Conservation (phyloP, 1,140 invertebrate species). For the Drosophila baimaii region DNA sequence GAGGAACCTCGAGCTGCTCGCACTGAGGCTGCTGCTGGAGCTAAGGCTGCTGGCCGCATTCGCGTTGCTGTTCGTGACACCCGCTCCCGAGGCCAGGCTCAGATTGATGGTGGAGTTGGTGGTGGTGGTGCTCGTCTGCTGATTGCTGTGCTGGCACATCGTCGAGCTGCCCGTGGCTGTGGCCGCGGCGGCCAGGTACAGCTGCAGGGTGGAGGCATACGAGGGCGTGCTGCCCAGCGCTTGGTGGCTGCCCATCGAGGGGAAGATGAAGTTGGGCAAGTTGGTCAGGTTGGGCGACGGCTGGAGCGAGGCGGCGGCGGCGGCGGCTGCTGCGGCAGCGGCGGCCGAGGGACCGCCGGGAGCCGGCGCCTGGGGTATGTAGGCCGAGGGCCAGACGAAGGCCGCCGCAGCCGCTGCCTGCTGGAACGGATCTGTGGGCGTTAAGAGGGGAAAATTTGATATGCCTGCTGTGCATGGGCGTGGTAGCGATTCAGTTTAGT, state of each 20-base stretch:
- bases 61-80: constrained; percentile 50
- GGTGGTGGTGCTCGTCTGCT: constrained; percentile 70
- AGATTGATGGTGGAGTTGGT: constrained; percentile 76
- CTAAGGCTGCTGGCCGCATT: constrained; percentile 49
- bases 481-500: constrained; percentile 47
- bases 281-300: constrained; percentile 85
- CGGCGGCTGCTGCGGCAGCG: constrained; percentile 85
- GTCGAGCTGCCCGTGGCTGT: constrained; percentile 75
- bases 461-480: constrained; percentile 72
- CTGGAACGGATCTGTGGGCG: constrained; percentile 88
- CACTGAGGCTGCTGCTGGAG: constrained; percentile 55
- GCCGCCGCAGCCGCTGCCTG: constrained; percentile 88
- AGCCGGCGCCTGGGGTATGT: constrained; percentile 84
- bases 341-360: constrained; percentile 86
- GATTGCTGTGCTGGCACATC: constrained; percentile 75
- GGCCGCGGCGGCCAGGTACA: constrained; percentile 85
- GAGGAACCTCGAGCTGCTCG: constrained; percentile 66
- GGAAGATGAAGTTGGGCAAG: constrained; percentile 78
- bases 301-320: constrained; percentile 86
- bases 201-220: constrained; percentile 85
- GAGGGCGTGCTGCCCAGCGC: constrained; percentile 84
- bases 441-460: constrained; percentile 84
- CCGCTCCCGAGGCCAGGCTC: constrained; percentile 61
- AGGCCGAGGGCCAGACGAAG: constrained; percentile 80
- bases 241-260: constrained; percentile 76